Conservation (phyloP, 2,797 vertebrate genomes). For the Rallus crepitans region DNA sequence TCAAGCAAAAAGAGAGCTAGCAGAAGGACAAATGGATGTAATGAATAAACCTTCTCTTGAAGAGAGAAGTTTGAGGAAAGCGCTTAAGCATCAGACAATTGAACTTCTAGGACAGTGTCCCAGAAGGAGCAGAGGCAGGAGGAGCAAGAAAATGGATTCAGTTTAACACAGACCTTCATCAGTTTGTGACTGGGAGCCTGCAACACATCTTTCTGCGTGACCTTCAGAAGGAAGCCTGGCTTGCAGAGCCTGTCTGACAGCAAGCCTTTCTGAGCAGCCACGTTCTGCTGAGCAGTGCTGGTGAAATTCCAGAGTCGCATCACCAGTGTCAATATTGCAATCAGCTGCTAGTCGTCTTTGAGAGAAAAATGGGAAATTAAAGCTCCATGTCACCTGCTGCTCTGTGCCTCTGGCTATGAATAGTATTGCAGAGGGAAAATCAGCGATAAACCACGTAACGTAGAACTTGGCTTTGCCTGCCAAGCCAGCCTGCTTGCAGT, state of each 20-base stretch:
- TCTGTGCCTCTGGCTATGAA: background rate
- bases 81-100: background rate
- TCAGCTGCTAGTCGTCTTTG: background rate
- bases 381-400: background rate
- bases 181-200: background rate
- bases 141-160: background rate
- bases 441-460: background rate
- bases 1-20: background rate
- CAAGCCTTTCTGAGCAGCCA: background rate
- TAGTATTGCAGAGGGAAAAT: background rate
- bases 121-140: background rate
- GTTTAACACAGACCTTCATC: background rate
- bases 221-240: background rate
- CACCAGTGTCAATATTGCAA: background rate
- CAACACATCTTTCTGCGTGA: rapidly evolving
- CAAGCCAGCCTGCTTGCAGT: background rate
- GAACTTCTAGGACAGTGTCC: background rate
- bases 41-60: background rate
- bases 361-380: background rate
- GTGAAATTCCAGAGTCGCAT: background rate
- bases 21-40: background rate
- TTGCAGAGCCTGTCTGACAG: background rate
- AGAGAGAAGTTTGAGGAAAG: background rate
- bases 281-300: background rate
- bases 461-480: background rate